phyloP scores from a whole-genome alignment of 1,140 invertebrate species.

The Meloidogyne hapla region DNA sequence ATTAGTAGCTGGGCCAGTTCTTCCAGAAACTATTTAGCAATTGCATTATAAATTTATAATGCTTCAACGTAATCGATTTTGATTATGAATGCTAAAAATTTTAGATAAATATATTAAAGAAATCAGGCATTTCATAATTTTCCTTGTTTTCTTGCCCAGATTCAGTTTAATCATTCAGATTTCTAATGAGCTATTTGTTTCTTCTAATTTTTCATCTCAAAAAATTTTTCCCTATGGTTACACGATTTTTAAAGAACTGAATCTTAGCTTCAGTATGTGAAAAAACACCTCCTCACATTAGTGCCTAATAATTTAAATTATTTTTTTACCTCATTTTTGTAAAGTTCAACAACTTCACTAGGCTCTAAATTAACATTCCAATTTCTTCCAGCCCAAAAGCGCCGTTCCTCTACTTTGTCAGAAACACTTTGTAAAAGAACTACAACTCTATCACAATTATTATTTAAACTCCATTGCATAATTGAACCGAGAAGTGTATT shows the following conservation, averaged over 20 bases:
- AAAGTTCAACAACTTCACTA: slow-evolving; percentile 16
- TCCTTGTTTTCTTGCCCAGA: no score
- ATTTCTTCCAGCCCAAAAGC: slow-evolving; percentile 16
- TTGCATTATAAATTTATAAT: neutral
- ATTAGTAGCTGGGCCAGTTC: neutral
- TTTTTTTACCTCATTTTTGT: slow-evolving; percentile 13
- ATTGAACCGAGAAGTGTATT: neutral
- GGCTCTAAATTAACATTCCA: slow-evolving; percentile 24
- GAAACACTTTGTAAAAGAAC: slow-evolving; percentile 15
- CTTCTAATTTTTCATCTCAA: no score
- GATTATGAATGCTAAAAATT: neutral
- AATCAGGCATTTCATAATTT: no score
- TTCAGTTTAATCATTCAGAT: no score
- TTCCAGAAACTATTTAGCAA: neutral
- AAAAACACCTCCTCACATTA: no score
- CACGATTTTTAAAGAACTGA: no score
- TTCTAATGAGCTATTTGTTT: no score
- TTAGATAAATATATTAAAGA: no score
- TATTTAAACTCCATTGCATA: slow-evolving; percentile 2
- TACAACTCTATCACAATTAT: slow-evolving; percentile 15
- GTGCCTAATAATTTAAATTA: no score
- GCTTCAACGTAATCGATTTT: slow-evolving; percentile 3
- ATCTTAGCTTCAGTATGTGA: no score
- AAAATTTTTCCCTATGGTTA: no score
- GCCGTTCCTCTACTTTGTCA: slow-evolving; percentile 23